A percentile compares a stretch with the other conserved stretches of the same genome.
These are phyloP conservation scores for Heliconius ismenius DNA, from an alignment of 2,888 invertebrate genomes.

Conservation along the genomic window DNA sequence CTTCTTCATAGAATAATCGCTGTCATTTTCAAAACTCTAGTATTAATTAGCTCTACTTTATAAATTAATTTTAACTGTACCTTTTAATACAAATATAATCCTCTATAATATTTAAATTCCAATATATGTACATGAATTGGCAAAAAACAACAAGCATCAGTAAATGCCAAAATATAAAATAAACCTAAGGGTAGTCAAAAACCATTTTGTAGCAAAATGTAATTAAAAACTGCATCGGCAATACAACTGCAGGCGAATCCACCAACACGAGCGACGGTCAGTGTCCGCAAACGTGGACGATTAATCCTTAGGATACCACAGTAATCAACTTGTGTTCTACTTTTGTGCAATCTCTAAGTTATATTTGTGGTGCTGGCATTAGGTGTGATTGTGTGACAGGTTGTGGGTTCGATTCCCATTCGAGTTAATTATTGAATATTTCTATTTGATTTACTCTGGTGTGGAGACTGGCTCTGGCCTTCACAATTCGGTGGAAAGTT, in stretches of 20 bases:
- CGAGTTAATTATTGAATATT: too few species aligned
- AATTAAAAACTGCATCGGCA: conserved; percentile 26
- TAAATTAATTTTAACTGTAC: too few species aligned
- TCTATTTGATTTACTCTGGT: too few species aligned
- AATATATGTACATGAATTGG: neutral
- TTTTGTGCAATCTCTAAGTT: neutral
- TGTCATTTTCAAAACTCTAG: too few species aligned
- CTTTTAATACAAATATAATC: too few species aligned
- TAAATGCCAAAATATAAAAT: neutral
- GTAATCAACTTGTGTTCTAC: conserved; percentile 21
- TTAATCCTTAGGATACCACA: conserved; percentile 23
- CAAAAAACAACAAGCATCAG: neutral
- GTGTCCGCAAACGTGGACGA: conserved; percentile 20
- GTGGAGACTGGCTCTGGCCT: too few species aligned
- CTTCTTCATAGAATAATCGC: too few species aligned
- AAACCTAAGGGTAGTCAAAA: neutral
- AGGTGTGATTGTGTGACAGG: too few species aligned
- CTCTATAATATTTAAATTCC: neutral
- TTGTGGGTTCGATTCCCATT: too few species aligned
- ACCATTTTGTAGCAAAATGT: conserved; percentile 1
- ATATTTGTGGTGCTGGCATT: too few species aligned
- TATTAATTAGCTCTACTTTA: too few species aligned
- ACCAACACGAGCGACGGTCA: neutral
- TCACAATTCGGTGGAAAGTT: too few species aligned
- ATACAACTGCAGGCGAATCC: conserved; percentile 19